A percentile compares a stretch with the other conserved stretches of the same genome.
These are phyloP conservation scores for Lochmaea crataegi DNA, from an alignment of 2,888 invertebrate genomes.

Conservation along the genomic window DNA sequence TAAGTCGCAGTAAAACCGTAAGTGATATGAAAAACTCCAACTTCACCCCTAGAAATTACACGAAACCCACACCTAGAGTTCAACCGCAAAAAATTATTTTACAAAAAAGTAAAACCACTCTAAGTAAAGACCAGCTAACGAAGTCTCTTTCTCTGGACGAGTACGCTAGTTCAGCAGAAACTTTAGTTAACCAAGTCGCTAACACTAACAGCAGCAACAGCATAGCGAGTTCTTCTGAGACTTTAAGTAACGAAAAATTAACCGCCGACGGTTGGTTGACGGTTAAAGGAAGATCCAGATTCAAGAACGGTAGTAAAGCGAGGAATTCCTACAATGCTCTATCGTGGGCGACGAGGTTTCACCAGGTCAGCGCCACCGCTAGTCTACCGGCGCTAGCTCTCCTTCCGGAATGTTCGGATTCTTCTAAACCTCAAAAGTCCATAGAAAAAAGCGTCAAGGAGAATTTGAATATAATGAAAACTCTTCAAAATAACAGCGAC, in stretches of 20 bases:
- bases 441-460: slow-evolving; percentile 62
- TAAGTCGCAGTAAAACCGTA: slow-evolving; percentile 62
- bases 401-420: slow-evolving; percentile 59
- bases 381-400: slow-evolving; percentile 79
- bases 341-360: slow-evolving; percentile 79
- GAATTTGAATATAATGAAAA: slow-evolving; percentile 61
- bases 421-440: slow-evolving; percentile 48
- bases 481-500: slow-evolving; percentile 51
- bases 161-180: slow-evolving; percentile 61
- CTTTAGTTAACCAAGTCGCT: slow-evolving; percentile 60
- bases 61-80: slow-evolving; percentile 19
- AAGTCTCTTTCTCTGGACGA: slow-evolving; percentile 54
- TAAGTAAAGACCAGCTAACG: slow-evolving; percentile 52
- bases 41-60: slow-evolving; percentile 24
- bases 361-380: slow-evolving; percentile 81
- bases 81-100: slow-evolving; percentile 32
- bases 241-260: slow-evolving; percentile 66
- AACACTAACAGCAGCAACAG: slow-evolving; percentile 58
- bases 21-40: slow-evolving; percentile 60
- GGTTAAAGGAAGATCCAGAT: slow-evolving; percentile 79
- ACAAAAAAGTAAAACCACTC: slow-evolving; percentile 54
- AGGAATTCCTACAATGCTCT: slow-evolving; percentile 64
- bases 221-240: slow-evolving; percentile 70
- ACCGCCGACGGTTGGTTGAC: slow-evolving; percentile 88
- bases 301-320: slow-evolving; percentile 67